phyloP scores from a whole-genome alignment of 35 echinoderm and acorn worm genomes.

The Eucidaris tribuloides region DNA sequence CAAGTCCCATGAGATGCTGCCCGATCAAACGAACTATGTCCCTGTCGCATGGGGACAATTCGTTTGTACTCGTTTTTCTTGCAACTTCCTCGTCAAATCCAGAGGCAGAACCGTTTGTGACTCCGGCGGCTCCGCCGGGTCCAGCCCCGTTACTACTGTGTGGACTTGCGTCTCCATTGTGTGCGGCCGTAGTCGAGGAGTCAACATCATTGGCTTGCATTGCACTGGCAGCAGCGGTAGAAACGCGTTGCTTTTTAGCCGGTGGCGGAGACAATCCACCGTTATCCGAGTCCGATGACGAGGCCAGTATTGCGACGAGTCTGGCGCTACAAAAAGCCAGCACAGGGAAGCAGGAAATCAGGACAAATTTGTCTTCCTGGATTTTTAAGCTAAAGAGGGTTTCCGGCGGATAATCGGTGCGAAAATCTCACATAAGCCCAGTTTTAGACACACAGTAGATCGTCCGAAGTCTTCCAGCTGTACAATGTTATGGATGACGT shows the following conservation, averaged over 20 bases:
- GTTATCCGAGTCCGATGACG: slow-evolving; percentile 99
- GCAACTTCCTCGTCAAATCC: slow-evolving; percentile 57
- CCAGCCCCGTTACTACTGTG: slow-evolving; percentile 73
- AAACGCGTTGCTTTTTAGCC: slow-evolving; percentile 99
- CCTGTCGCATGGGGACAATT: slow-evolving; percentile 73
- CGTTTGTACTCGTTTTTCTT: slow-evolving; percentile 48
- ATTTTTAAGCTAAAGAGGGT: not conserved
- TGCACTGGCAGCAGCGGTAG: slow-evolving; percentile 76
- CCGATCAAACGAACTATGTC: slow-evolving; percentile 94
- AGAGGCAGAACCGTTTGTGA: slow-evolving; percentile 41
- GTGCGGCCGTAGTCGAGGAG: slow-evolving; percentile 45
- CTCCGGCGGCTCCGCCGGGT: slow-evolving; percentile 8
- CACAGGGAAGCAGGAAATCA: slow-evolving; percentile 31
- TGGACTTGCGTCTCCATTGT: slow-evolving; percentile 84
- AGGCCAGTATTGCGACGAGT: slow-evolving; percentile 97
- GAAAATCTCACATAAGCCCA: slow-evolving; percentile 32
- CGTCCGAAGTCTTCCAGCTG: not conserved
- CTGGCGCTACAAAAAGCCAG: slow-evolving; percentile 22
- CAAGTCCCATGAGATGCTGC: slow-evolving; percentile 89
- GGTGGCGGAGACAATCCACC: slow-evolving; percentile 99
- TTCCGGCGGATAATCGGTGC: slow-evolving; percentile 31
- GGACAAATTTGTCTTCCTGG: slow-evolving; percentile 31
- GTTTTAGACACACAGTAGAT: not conserved
- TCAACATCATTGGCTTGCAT: slow-evolving; percentile 69
- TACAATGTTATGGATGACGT: slow-evolving; percentile 29